phyloP scores from a whole-genome alignment of 2,797 vertebrate species.

The Pangasius sanitwongsei region DNA sequence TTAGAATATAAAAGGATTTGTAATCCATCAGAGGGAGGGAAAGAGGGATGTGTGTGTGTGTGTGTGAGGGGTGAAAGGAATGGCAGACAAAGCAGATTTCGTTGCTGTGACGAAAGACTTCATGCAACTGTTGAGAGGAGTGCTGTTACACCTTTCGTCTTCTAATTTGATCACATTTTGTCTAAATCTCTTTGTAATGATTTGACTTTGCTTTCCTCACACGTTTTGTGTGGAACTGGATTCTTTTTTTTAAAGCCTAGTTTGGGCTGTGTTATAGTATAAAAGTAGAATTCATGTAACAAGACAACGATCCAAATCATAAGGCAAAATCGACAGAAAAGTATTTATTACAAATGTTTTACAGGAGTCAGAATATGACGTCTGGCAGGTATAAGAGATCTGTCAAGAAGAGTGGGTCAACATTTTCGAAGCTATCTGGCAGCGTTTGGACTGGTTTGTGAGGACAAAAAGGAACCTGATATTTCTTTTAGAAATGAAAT shows the following conservation, averaged over 20 bases:
- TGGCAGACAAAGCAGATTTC: background rate
- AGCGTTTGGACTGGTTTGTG: background rate
- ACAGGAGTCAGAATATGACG: background rate
- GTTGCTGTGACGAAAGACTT: background rate
- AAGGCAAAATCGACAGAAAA: background rate
- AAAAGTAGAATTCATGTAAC: background rate
- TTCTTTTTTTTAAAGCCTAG: background rate
- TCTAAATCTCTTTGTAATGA: background rate
- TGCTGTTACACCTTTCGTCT: background rate
- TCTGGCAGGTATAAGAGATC: background rate
- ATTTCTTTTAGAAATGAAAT: background rate
- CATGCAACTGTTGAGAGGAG: background rate
- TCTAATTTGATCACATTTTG: background rate
- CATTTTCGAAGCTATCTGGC: background rate
- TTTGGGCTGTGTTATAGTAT: background rate
- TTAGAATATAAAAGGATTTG: constrained; percentile 6
- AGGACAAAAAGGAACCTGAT: background rate
- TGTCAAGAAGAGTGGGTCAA: background rate
- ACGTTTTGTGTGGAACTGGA: background rate
- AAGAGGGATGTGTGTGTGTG: background rate
- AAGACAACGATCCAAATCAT: background rate
- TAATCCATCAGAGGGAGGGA: background rate
- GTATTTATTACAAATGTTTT: background rate
- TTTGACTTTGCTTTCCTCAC: background rate
- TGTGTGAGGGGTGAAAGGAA: background rate